These are phyloP conservation scores for Nomada hirtipes DNA, from an alignment of 2,888 invertebrate species.

Conservation along the genomic window DNA sequence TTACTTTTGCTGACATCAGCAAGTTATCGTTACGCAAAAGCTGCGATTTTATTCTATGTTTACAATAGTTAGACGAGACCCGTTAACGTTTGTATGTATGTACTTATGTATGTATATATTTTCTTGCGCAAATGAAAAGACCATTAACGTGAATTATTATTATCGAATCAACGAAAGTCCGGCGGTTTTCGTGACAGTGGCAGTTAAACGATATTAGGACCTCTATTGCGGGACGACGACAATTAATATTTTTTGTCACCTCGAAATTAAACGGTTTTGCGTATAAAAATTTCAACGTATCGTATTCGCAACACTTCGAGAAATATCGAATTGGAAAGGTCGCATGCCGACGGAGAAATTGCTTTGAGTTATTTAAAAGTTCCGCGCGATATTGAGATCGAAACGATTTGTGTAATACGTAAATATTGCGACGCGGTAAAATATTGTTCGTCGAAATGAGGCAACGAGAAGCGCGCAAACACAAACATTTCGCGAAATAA, in stretches of 20 bases:
- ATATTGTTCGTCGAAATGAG: background rate
- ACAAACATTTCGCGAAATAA: background rate
- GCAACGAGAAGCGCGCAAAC: background rate
- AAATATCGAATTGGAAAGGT: too few species aligned
- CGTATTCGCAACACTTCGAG: too few species aligned
- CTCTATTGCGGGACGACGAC: background rate
- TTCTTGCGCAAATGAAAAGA: conserved; percentile 16
- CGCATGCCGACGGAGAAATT: too few species aligned
- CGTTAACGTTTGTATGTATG: conserved; percentile 13
- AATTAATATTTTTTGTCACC: background rate
- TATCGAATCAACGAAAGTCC: background rate
- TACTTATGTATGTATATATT: background rate
- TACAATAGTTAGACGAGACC: conserved; percentile 24
- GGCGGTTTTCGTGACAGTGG: background rate
- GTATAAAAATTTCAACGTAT: background rate
- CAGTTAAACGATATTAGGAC: background rate
- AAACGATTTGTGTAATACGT: too few species aligned
- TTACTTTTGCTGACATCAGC: background rate
- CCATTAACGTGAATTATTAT: conserved; percentile 1
- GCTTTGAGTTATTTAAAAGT: too few species aligned
- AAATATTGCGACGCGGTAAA: too few species aligned
- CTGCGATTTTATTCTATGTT: conserved; percentile 14
- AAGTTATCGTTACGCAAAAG: conserved; percentile 20
- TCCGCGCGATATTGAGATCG: too few species aligned
- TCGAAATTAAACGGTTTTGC: background rate